phyloP scores from a whole-genome alignment of 2,888 invertebrate species.

The Callyntrura guangdongensis region DNA sequence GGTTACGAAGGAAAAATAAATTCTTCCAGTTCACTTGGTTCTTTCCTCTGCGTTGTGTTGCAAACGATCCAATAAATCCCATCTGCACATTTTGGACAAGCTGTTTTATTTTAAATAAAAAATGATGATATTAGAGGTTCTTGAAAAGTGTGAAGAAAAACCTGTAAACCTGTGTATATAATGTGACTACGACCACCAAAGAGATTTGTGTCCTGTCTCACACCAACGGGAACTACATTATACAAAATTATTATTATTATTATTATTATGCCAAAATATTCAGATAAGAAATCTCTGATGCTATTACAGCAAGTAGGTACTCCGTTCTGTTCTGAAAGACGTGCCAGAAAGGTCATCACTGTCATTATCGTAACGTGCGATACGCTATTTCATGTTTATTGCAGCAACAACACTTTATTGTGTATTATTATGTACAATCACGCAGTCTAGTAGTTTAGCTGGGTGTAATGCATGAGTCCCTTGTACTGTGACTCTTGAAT shows the following conservation, averaged over 20 bases:
- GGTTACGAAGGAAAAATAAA: background rate
- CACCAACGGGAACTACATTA: constrained; percentile 31
- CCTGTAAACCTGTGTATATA: background rate
- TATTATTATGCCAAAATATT: constrained; percentile 41
- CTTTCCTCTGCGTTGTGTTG: background rate
- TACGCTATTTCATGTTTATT: constrained; percentile 57
- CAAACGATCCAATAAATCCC: constrained; percentile 37
- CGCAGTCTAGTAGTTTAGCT: constrained; percentile 13
- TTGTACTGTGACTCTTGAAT: constrained; percentile 39
- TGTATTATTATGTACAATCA: constrained; percentile 33
- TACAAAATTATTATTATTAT: constrained; percentile 22
- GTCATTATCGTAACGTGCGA: constrained; percentile 55
- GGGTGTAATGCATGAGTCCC: constrained; percentile 8
- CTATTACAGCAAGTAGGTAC: background rate
- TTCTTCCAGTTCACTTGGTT: background rate
- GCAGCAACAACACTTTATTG: constrained; percentile 51
- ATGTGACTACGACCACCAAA: background rate
- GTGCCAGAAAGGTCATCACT: constrained; percentile 66
- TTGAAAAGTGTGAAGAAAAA: constrained; percentile 10
- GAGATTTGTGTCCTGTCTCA: constrained; percentile 38
- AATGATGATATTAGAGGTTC: background rate
- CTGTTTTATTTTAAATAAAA: constrained; percentile 34
- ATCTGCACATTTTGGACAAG: constrained; percentile 19
- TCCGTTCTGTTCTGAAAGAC: constrained; percentile 22
- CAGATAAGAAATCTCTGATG: constrained; percentile 33